Conservation (phyloP, 2,797 vertebrate genomes). For the Coregonus sp. region DNA sequence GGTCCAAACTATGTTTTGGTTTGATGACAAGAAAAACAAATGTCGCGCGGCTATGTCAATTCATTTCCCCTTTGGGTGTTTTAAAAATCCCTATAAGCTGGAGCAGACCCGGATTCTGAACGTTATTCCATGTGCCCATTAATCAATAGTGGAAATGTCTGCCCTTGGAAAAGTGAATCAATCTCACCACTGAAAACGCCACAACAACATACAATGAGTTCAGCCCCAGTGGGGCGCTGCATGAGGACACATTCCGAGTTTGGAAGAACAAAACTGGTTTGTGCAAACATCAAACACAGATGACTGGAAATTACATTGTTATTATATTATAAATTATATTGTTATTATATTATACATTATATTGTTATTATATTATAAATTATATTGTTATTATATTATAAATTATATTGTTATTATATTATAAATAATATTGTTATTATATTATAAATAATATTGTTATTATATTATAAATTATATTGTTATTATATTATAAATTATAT, state of each 20-base stretch:
- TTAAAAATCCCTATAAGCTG: slow-evolving; percentile 22
- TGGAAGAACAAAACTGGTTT: slow-evolving; percentile 7
- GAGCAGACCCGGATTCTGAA: slow-evolving; percentile 26
- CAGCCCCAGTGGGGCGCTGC: slow-evolving; percentile 3
- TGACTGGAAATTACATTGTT: background rate
- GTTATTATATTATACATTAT: too few relatives aligned
- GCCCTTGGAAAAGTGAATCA: slow-evolving; percentile 32
- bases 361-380: too few relatives aligned
- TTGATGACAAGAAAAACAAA: slow-evolving; percentile 31
- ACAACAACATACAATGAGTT: background rate
- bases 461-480: too few relatives aligned
- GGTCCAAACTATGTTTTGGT: slow-evolving; percentile 17
- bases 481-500: background rate
- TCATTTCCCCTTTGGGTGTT: slow-evolving; percentile 19
- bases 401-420: too few relatives aligned
- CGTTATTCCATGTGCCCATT: slow-evolving; percentile 42
- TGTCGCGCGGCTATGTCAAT: slow-evolving; percentile 17
- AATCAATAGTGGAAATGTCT: slow-evolving; percentile 43
- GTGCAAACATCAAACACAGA: background rate
- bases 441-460: too few relatives aligned
- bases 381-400: too few relatives aligned
- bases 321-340: too few relatives aligned
- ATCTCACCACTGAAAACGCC: slow-evolving; percentile 18
- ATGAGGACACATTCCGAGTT: background rate
- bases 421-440: too few relatives aligned